phyloP scores from a whole-genome alignment of 2,797 vertebrate genomes.

The Distichodus sexfasciatus region DNA sequence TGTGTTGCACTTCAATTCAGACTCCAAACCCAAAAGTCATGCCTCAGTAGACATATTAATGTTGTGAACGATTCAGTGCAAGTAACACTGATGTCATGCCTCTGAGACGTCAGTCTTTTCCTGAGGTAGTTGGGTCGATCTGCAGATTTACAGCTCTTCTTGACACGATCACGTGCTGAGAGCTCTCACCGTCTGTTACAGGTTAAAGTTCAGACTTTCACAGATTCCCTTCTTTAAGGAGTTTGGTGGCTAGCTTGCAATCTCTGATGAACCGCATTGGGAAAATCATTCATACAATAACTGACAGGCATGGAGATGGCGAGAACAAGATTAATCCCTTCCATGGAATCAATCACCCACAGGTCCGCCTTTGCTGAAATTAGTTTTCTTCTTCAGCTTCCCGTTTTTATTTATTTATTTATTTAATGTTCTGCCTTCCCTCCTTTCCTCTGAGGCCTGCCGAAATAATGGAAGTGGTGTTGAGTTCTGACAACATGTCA shows the following conservation, averaged over 20 bases:
- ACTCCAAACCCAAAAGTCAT: too few species aligned
- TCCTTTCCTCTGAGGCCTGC: constrained; percentile 35
- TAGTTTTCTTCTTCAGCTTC: constrained; percentile 43
- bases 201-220: constrained; percentile 31
- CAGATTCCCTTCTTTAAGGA: constrained; percentile 6
- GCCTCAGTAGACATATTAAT: background rate
- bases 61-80: background rate
- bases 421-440: constrained; percentile 44
- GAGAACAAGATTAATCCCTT: constrained; percentile 53
- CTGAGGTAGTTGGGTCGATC: constrained; percentile 16
- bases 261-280: constrained; percentile 10
- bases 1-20: too few species aligned
- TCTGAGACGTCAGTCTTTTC: constrained; percentile 4
- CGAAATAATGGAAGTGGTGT: constrained; percentile 52
- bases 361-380: constrained; percentile 50
- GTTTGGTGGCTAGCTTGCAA: constrained; percentile 5
- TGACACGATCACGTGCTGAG: constrained; percentile 22
- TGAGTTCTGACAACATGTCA: constrained; percentile 55
- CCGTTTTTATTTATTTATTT: constrained; percentile 48
- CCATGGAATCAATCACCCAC: constrained; percentile 50
- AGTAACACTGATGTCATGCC: background rate
- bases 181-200: constrained; percentile 1
- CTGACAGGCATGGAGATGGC: constrained; percentile 39
- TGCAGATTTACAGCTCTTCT: constrained; percentile 15
- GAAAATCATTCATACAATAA: constrained; percentile 40